Evolutionary conservation across 2,113 vertebrate species (phyloP).

Genomic region (Maccullochella peelii): DNA sequence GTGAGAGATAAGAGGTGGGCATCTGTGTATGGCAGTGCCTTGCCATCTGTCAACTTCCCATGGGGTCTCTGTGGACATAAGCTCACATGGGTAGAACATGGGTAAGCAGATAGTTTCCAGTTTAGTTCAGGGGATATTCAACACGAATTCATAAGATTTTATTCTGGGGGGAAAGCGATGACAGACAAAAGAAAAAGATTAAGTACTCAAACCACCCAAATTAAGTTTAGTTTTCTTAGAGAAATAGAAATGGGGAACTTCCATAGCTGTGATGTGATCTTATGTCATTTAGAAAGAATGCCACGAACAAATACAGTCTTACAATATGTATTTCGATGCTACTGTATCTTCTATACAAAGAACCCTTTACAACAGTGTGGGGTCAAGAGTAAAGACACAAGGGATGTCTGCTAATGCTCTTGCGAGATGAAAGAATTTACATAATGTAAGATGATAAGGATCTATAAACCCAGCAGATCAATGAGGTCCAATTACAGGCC

Average conservation of each 20-base stretch:
- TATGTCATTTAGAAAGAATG: neutral
- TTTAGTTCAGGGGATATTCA: constrained; percentile 38
- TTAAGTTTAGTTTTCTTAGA: neutral
- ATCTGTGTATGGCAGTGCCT: constrained; percentile 76
- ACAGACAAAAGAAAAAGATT: neutral
- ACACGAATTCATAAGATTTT: neutral
- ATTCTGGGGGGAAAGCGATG: neutral
- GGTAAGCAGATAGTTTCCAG: constrained; percentile 48
- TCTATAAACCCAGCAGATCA: constrained; percentile 80
- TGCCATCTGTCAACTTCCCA: constrained; percentile 81
- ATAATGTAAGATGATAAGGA: constrained; percentile 80
- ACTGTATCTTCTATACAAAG: neutral
- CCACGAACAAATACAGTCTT: neutral
- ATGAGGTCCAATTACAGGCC: constrained; percentile 83
- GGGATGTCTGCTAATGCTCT: constrained; percentile 60
- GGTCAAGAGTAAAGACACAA: constrained; percentile 63
- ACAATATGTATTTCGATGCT: constrained; percentile 4
- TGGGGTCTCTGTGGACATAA: constrained; percentile 79
- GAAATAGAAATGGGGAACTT: neutral
- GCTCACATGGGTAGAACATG: constrained; percentile 76
- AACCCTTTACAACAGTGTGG: constrained; percentile 12
- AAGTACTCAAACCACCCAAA: neutral
- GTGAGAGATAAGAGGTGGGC: constrained; percentile 77
- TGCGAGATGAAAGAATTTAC: constrained; percentile 68
- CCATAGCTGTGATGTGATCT: neutral